A percentile compares a stretch with the other conserved stretches of the same genome.
These are phyloP conservation scores for Gymnoscopelus microlampas DNA, from an alignment of 2,797 vertebrate genomes.

Conservation along the genomic window DNA sequence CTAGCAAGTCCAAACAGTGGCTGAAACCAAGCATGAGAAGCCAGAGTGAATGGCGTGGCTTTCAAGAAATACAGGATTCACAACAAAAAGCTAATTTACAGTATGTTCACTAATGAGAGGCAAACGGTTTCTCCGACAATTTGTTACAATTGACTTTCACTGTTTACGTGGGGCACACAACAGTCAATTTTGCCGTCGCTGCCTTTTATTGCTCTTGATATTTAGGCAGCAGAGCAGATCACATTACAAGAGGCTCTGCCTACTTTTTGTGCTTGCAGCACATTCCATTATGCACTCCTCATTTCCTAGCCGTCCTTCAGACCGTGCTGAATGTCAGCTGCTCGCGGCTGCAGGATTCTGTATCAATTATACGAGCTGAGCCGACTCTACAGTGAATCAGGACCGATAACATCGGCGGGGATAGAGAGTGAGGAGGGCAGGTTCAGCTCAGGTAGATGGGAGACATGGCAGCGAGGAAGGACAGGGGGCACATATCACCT, in stretches of 20 bases:
- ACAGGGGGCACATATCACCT: slow-evolving; percentile 46
- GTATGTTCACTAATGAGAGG: too few species aligned
- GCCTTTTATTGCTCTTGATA: slow-evolving; percentile 79
- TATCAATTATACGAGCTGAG: slow-evolving; percentile 85
- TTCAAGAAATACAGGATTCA: too few species aligned
- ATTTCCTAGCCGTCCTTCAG: slow-evolving; percentile 82
- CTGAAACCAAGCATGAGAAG: too few species aligned
- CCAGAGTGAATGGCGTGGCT: too few species aligned
- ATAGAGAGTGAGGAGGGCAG: slow-evolving; percentile 55
- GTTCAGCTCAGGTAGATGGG: slow-evolving; percentile 24
- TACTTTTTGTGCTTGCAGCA: slow-evolving; percentile 66
- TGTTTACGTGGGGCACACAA: slow-evolving; percentile 46
- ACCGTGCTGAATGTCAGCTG: slow-evolving; percentile 82
- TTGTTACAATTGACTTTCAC: too few species aligned
- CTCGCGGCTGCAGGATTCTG: slow-evolving; percentile 71
- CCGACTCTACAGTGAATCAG: slow-evolving; percentile 79
- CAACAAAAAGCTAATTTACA: too few species aligned
- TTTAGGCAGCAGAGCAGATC: slow-evolving; percentile 69
- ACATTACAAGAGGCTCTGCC: slow-evolving; percentile 70
- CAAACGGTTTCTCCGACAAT: too few species aligned
- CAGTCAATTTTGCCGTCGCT: slow-evolving; percentile 27
- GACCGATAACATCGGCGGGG: slow-evolving; percentile 84
- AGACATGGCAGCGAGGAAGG: slow-evolving; percentile 25
- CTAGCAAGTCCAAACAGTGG: too few species aligned
- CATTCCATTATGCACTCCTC: slow-evolving; percentile 67